phyloP scores from a whole-genome alignment of 2,797 vertebrate species.

The Vespertilio murinus region DNA sequence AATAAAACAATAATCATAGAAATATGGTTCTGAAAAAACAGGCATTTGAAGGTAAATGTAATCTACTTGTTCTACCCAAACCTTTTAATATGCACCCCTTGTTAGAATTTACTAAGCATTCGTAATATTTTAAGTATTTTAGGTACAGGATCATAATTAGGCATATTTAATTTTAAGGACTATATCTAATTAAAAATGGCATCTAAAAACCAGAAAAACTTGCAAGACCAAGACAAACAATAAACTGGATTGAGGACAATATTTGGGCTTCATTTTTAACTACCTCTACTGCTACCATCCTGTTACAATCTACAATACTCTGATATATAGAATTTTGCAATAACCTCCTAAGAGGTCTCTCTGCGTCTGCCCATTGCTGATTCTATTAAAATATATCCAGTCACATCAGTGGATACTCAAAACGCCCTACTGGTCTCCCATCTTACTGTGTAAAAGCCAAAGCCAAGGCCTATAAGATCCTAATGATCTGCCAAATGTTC shows the following conservation, averaged over 20 bases:
- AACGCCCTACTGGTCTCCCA: neutral
- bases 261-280: neutral
- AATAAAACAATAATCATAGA: neutral
- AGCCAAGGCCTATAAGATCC: neutral
- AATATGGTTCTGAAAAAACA: neutral
- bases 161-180: neutral
- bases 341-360: neutral
- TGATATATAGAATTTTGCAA: neutral
- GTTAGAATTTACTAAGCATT: neutral
- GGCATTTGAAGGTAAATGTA: neutral
- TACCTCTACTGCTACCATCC: neutral
- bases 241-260: neutral
- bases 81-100: neutral
- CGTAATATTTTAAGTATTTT: neutral
- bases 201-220: neutral
- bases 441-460: neutral
- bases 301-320: neutral
- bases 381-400: neutral
- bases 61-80: neutral
- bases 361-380: neutral
- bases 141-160: neutral
- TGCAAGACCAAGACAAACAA: neutral
- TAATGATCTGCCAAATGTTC: no score
- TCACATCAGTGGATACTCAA: neutral
- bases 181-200: constrained; percentile 25